Conservation (phyloP, 2,888 invertebrate genomes). For the Cephus sareptanus region DNA sequence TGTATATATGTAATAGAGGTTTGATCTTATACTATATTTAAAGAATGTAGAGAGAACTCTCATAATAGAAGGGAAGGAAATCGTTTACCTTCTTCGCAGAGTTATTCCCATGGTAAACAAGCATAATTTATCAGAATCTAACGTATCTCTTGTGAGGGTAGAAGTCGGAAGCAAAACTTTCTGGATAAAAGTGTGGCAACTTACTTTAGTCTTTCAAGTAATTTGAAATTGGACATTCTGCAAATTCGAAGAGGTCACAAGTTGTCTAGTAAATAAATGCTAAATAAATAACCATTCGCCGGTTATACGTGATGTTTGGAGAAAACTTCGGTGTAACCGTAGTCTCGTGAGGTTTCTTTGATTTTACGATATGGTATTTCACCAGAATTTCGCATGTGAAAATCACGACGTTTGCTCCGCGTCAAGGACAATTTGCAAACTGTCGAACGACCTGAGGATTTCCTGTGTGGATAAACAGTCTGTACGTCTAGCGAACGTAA, state of each 20-base stretch:
- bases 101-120: neutral
- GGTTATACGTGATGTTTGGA: neutral
- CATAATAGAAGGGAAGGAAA: neutral
- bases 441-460: neutral
- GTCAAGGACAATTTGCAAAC: neutral
- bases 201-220: neutral
- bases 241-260: neutral
- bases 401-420: neutral
- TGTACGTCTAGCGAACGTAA: neutral
- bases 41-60: conserved; percentile 28
- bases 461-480: neutral
- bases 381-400: neutral
- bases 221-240: neutral
- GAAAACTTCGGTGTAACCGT: neutral
- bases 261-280: neutral
- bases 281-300: neutral
- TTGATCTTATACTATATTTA: neutral
- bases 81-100: neutral
- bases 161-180: neutral
- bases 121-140: conserved; percentile 11
- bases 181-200: neutral
- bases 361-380: neutral
- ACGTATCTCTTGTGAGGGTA: neutral
- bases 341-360: neutral
- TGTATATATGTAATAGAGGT: neutral